Base-by-base conservation (phyloP, 2,797 vertebrate species). In the Hozukius guyotensis region DNA sequence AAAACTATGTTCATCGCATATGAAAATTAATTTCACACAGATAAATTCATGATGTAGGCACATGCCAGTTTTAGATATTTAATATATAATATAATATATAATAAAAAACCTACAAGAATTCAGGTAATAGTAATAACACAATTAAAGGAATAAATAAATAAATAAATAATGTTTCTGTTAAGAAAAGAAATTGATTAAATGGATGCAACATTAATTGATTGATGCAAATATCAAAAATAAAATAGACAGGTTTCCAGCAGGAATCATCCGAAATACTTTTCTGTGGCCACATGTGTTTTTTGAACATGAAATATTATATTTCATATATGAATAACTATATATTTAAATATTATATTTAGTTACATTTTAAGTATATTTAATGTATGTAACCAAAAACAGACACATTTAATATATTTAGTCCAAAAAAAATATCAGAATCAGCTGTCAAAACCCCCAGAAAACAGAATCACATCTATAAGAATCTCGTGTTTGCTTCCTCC, bases 401-500 rank as follows among this genome's bases (percentile, higher is more conserved):
- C 31, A 32, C 7, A 32, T 32, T 32, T 7, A 32, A 8, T 32
- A 32, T 8, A 32, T 32, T 32, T 32, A 32, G 31, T 32, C 31
- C 31, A 32, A 31, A 31, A 31, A 7, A 31, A 8, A 32, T 32
- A 8, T 32, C 12, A 46, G 18, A 16, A 46, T 18, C 7, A 32
- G 31, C 14, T 46, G 42, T 46, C 18, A 46, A 46, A 46, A 18
- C 6, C 14, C 38, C 12, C 38, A 3, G 25, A 27, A 66, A 69
- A 56, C 7, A 22, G 0, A 59, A 46, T 61, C 22, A 49, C 24
- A 56, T 24, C 5, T 24, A 38, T 38, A 38, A 9, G 32, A 22
- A 14, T 75, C 18, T 78, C 29, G 4, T 34, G 46, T 85, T n/a
- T 79, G 42, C 42, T 18, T 71, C 56, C 25, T 60, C 9, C 68